Conservation (phyloP, 2,797 vertebrate species). For the Alosa sapidissima region DNA sequence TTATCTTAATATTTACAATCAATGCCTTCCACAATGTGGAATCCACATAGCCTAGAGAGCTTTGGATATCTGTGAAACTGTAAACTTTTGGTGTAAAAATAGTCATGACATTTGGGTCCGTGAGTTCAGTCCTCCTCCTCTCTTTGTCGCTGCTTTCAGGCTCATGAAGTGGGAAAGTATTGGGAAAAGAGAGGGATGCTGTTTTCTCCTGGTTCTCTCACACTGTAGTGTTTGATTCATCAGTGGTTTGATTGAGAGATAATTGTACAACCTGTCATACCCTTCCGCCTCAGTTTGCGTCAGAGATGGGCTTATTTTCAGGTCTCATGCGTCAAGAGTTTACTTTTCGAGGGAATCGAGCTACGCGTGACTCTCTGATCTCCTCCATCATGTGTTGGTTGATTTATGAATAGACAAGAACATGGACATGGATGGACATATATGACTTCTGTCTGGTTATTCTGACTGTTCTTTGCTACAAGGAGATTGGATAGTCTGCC, state of each 20-base stretch:
- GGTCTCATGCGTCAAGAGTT: not conserved
- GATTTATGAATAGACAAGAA: too few species aligned
- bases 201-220: not conserved
- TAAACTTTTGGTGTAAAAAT: not conserved
- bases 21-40: too few species aligned
- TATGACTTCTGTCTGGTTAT: not conserved
- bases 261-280: not conserved
- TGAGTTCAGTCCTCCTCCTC: not conserved
- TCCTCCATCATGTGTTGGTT: not conserved
- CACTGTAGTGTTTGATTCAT: not conserved
- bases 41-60: not conserved
- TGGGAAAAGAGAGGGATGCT: not conserved
- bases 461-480: not conserved
- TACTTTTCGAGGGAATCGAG: not conserved
- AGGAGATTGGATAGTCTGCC: not conserved
- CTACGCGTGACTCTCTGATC: too few species aligned
- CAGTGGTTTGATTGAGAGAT: not conserved
- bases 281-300: not conserved
- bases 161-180: not conserved
- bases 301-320: not conserved
- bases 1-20: not conserved
- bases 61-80: not conserved
- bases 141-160: not conserved
- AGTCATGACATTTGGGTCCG: not conserved
- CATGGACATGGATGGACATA: not conserved